phyloP scores from a whole-genome alignment of 2,113 vertebrate species.

The Mesembrinibis cayennensis region DNA sequence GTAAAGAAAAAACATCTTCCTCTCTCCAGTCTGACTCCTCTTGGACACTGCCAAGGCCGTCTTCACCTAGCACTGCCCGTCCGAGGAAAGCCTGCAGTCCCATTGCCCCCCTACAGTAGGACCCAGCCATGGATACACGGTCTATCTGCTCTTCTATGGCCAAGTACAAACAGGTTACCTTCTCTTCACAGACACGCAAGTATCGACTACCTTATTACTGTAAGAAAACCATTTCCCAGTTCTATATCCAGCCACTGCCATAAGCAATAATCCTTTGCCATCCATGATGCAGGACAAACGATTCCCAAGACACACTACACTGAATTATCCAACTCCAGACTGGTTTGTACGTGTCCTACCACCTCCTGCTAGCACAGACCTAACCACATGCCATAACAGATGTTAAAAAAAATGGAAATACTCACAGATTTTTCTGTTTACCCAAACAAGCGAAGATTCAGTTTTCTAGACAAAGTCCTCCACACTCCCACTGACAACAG shows the following conservation, averaged over 20 bases:
- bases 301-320: background rate
- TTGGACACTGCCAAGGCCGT: background rate
- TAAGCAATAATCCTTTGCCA: background rate
- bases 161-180: background rate
- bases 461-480: background rate
- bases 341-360: background rate
- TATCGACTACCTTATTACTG: background rate
- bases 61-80: background rate
- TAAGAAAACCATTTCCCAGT: background rate
- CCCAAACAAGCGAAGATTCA: background rate
- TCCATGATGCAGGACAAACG: background rate
- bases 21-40: background rate
- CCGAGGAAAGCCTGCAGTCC: background rate
- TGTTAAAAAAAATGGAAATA: background rate
- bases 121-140: fast-evolving
- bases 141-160: background rate
- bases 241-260: background rate
- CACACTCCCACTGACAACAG: background rate
- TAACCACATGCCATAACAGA: background rate
- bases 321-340: background rate
- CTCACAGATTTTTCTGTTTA: conserved; percentile 27
- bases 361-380: background rate
- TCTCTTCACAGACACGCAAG: background rate
- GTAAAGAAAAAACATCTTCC: background rate
- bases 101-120: background rate